Percentiles rank a stretch among this genome's conserved stretches.
Conservation (phyloP, 92 coral and sea anemone genomes). For the Desmophyllum pertusum region DNA sequence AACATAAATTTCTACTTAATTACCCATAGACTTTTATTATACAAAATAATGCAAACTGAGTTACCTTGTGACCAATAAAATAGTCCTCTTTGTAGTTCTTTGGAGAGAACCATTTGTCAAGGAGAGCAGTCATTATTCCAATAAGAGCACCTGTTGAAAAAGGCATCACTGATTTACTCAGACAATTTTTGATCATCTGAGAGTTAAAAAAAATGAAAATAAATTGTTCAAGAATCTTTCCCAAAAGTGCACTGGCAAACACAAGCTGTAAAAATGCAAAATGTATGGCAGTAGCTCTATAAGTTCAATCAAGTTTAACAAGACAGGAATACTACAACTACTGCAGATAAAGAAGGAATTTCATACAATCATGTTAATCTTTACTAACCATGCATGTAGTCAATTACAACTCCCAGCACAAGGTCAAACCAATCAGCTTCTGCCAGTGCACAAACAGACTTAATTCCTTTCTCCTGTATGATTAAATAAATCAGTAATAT, state of each 20-base stretch:
- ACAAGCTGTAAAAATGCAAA: background rate
- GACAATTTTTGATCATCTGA: too few species aligned
- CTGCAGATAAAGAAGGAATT: background rate
- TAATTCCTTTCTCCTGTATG: slow-evolving; percentile 28
- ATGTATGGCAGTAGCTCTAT: too few species aligned
- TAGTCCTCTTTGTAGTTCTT: slow-evolving; percentile 18
- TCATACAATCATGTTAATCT: background rate
- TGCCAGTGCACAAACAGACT: background rate
- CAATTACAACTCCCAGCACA: slow-evolving; percentile 19
- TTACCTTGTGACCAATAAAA: slow-evolving; percentile 24
- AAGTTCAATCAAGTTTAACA: too few species aligned
- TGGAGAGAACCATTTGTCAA: slow-evolving; percentile 30
- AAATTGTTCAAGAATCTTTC: too few species aligned
- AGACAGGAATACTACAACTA: too few species aligned
- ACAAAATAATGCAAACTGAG: too few species aligned
- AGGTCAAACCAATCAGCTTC: slow-evolving; percentile 27
- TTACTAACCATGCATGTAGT: slow-evolving; percentile 25
- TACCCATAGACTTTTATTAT: too few species aligned
- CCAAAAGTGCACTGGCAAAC: too few species aligned
- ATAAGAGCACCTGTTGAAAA: slow-evolving; percentile 9
- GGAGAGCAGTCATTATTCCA: slow-evolving; percentile 25
- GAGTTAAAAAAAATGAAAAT: too few species aligned
- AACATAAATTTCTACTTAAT: too few species aligned
- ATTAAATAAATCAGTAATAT: too few species aligned
- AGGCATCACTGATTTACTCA: too few species aligned